A percentile compares a stretch with the other conserved stretches of the same genome.
These are phyloP conservation scores for Oncorhynchus masou DNA, from an alignment of 2,113 vertebrate genomes.

Conservation along the genomic window DNA sequence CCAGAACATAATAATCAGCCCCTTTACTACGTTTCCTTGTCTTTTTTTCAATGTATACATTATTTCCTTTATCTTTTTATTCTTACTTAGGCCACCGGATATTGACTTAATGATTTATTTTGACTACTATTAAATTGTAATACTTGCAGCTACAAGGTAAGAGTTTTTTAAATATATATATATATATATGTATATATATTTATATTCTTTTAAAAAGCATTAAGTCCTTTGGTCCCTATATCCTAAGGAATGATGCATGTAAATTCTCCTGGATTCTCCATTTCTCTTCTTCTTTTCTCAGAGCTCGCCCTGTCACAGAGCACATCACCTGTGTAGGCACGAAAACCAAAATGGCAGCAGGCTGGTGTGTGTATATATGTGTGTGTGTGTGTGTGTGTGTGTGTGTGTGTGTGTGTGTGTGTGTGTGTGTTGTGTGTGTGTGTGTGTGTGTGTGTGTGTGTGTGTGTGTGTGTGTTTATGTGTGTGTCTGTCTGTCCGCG, in stretches of 20 bases:
- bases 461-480: constrained; percentile 12
- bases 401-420: constrained; percentile 11
- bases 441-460: constrained; percentile 22
- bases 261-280: constrained; percentile 81
- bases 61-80: constrained; percentile 71
- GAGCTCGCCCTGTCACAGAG: constrained; percentile 76
- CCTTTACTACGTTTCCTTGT: constrained; percentile 63
- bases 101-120: constrained; percentile 73
- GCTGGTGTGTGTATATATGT: constrained; percentile 69
- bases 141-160: constrained; percentile 82
- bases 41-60: constrained; percentile 58
- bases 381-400: constrained; percentile 22
- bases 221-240: constrained; percentile 86
- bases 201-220: constrained; percentile 81
- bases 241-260: constrained; percentile 85
- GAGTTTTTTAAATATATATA: constrained; percentile 57
- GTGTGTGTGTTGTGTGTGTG: constrained; percentile 53
- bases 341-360: constrained; percentile 84
- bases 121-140: constrained; percentile 76
- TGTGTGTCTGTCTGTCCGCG: not conserved
- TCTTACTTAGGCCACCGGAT: constrained; percentile 77
- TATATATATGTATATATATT: constrained; percentile 81
- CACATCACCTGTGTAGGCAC: constrained; percentile 81
- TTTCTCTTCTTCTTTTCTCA: constrained; percentile 59
- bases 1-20: constrained; percentile 69